Evolutionary conservation across 2,888 invertebrate genomes (phyloP), one percentile per base, ranked within the genome.

Genomic region (Tachina grossa): DNA sequence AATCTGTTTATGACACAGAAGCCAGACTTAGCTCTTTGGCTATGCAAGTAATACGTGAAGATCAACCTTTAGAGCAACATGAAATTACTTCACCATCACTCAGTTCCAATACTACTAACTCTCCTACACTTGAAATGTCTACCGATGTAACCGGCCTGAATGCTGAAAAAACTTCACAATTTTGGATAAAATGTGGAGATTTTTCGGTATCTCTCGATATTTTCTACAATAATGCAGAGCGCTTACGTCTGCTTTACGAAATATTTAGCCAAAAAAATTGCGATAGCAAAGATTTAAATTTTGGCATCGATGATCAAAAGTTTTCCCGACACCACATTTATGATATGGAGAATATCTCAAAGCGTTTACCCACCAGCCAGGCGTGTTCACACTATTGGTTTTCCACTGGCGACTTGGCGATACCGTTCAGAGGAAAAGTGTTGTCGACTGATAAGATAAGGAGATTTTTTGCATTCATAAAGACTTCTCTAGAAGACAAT

Each of bases 301-400:
- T 92, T 19, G 92, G 92, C 78, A 91, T 92, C 16, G 92, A 92
- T 74, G 88, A 89, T n/a, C 87, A 90, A 19, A 90, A 89, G 65
- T 92, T 90, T n/a, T 86, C 85, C 0, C 31, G 75, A 0, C 74
- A 86, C 39, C 63, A 85, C 2, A 61, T 77, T 0, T 45, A 16
- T 3, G 81, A 85, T 9, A 68, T 82, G 1, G 68, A 85, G 3
- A 79, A 87, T 8, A 63, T 89, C 47, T 88, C 88, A 0, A 88
- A 88, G 51, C 87, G 87, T 6, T 85, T 89, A 0, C 87, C 90
- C 0, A 87, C 81, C 11, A 78, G 78, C 0, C 88, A 90, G 45
- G 89, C 87, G 1, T 86, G 87, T 83, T 92, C 92, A 0, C 90
- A 92, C 19, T 92, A 91, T 72, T 92, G 92, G 92, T 91, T 92